A percentile compares a stretch with the other conserved stretches of the same genome.
phyloP scores from a whole-genome alignment of 1,140 invertebrate species.

The Panonychus citri region DNA sequence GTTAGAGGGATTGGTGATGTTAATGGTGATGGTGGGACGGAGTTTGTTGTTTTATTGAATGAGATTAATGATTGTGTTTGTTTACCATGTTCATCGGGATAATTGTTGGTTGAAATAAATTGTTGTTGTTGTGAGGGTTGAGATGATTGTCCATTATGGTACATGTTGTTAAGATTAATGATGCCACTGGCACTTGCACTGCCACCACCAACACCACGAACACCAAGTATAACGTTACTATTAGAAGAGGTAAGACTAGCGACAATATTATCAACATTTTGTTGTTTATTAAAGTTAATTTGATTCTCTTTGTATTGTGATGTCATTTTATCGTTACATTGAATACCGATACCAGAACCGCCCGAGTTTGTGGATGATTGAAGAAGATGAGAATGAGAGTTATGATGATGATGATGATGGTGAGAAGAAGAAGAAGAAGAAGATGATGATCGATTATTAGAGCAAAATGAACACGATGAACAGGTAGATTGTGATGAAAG shows the following conservation, averaged over 20 bases:
- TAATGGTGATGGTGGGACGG: background rate
- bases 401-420: background rate
- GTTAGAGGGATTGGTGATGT: background rate
- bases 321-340: too few relatives aligned
- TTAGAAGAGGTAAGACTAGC: background rate
- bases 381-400: too few relatives aligned
- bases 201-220: background rate
- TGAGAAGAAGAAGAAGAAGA: background rate
- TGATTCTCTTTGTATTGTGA: too few relatives aligned
- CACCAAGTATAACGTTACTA: background rate
- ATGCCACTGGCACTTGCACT: background rate
- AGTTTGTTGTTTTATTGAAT: background rate
- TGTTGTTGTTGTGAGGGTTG: background rate
- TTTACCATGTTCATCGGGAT: background rate
- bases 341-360: background rate
- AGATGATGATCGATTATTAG: background rate
- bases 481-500: too few relatives aligned
- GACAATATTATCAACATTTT: background rate
- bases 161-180: background rate
- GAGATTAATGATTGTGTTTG: background rate
- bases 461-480: background rate
- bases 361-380: background rate
- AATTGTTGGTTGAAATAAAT: background rate
- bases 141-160: background rate
- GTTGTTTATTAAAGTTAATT: too few relatives aligned